Conservation (phyloP, 2,888 invertebrate genomes). For the Aphodius sticticus region DNA sequence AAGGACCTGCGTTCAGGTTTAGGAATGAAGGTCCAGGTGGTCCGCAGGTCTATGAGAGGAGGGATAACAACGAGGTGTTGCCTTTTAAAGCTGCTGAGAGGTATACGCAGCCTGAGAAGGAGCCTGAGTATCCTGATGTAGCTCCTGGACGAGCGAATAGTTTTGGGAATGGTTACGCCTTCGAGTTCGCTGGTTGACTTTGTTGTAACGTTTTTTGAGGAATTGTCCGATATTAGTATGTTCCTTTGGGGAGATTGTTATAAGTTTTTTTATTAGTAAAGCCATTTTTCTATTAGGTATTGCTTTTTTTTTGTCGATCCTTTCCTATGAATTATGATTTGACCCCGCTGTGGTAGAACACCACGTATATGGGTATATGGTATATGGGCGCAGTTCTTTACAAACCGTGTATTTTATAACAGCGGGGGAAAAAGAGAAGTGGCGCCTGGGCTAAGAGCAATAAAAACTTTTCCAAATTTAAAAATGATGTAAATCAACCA, state of each 20-base stretch:
- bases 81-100: constrained; percentile 22
- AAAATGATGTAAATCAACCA: no score
- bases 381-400: no score
- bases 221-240: neutral
- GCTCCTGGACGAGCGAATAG: constrained; percentile 64
- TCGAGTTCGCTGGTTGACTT: constrained; percentile 66
- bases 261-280: constrained; percentile 16
- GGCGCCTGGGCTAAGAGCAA: no score
- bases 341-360: no score
- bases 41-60: constrained; percentile 13
- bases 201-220: neutral
- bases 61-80: constrained; percentile 28
- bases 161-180: constrained; percentile 70
- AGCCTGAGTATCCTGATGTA: constrained; percentile 54
- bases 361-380: no score
- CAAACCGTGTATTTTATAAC: no score
- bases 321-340: no score
- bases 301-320: neutral
- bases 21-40: constrained; percentile 15
- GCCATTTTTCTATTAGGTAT: neutral
- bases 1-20: constrained; percentile 20
- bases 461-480: no score
- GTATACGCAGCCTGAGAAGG: constrained; percentile 42
- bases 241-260: constrained; percentile 18
- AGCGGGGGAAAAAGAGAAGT: no score